phyloP scores from a whole-genome alignment of 2,888 invertebrate genomes.

The Drosophila fulvimacula region DNA sequence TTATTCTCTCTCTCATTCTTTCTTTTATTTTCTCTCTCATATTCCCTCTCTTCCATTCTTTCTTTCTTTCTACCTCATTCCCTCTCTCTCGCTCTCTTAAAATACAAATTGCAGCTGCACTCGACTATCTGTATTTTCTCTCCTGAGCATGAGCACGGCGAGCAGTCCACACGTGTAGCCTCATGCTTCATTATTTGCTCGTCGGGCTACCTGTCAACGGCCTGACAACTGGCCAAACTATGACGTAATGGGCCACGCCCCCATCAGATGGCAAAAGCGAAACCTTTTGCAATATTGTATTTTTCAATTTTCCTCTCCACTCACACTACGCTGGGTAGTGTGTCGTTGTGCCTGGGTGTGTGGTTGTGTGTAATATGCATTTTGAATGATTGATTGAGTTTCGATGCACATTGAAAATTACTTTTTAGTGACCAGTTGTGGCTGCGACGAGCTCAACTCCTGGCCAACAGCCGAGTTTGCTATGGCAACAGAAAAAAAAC shows the following conservation, averaged over 20 bases:
- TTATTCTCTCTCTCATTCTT: too few relatives aligned
- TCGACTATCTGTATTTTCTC: neutral
- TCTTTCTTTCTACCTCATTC: too few relatives aligned
- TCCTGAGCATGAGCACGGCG: neutral
- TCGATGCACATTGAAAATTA: slow-evolving; percentile 60
- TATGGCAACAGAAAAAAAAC: neutral
- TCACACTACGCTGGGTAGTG: neutral
- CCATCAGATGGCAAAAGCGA: slow-evolving; percentile 16
- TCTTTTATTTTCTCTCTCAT: too few relatives aligned
- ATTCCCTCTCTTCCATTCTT: too few relatives aligned
- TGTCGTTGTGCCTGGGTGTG: neutral
- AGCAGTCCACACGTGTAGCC: slow-evolving; percentile 19
- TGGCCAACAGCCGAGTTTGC: neutral
- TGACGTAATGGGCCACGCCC: slow-evolving; percentile 23
- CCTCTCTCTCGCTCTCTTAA: too few relatives aligned
- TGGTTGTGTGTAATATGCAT: slow-evolving; percentile 41
- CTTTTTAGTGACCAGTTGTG: slow-evolving; percentile 35
- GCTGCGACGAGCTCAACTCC: neutral
- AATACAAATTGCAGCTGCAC: too few relatives aligned
- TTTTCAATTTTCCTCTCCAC: slow-evolving; percentile 5
- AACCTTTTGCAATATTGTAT: slow-evolving; percentile 3
- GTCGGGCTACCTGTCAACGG: slow-evolving; percentile 40
- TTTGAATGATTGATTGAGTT: slow-evolving; percentile 70
- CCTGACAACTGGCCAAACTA: slow-evolving; percentile 35
- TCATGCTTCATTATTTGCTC: slow-evolving; percentile 36